Conservation (phyloP, 2,888 invertebrate genomes). For the Phalangium opilio region DNA sequence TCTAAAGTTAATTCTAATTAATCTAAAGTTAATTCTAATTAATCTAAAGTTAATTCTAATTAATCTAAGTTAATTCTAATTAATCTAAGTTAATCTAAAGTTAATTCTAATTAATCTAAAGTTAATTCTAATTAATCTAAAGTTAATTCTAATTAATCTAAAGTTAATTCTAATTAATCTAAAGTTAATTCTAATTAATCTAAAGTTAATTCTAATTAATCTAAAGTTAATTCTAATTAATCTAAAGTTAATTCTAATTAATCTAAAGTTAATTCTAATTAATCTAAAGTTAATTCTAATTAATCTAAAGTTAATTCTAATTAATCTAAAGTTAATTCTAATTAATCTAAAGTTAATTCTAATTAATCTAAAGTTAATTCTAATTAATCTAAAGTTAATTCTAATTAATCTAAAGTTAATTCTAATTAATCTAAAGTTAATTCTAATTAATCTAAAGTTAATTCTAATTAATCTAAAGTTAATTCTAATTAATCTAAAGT, state of each 20-base stretch:
- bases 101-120: constrained; percentile 8
- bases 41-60: not conserved
- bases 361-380: constrained; percentile 1
- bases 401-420: not conserved
- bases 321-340: not conserved
- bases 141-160: not conserved
- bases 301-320: not conserved
- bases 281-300: not conserved
- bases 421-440: no score
- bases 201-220: not conserved
- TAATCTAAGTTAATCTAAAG: constrained; percentile 1
- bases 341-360: no score
- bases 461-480: not conserved
- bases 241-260: not conserved
- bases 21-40: no score
- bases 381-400: not conserved
- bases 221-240: not conserved
- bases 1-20: not conserved
- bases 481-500: not conserved
- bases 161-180: not conserved
- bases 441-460: constrained; percentile 6
- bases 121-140: not conserved
- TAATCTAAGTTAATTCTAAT: not conserved
- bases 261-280: no score
- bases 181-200: constrained; percentile 8